These are phyloP conservation scores for Phoeniculus purpureus DNA, from an alignment of 2,797 vertebrate genomes.

Conservation along the genomic window DNA sequence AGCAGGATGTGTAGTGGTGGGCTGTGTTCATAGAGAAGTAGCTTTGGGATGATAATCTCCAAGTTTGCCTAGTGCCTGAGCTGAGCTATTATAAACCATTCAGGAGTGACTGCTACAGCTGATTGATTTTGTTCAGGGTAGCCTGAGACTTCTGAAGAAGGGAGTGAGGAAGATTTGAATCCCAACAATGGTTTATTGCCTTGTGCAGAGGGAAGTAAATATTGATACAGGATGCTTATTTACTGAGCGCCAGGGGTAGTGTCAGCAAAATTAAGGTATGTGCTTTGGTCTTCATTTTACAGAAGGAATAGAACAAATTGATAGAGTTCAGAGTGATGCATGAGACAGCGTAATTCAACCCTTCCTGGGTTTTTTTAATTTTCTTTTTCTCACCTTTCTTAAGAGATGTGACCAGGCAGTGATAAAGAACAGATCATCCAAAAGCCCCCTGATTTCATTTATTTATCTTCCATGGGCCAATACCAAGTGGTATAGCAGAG, in stretches of 20 bases:
- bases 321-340: slow-evolving; percentile 35
- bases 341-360: not conserved
- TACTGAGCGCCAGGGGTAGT: slow-evolving; percentile 25
- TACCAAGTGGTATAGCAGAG: not conserved
- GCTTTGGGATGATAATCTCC: not conserved
- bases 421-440: not conserved
- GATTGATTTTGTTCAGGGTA: slow-evolving; percentile 39
- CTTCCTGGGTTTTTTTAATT: not conserved
- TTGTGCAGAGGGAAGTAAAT: slow-evolving; percentile 49
- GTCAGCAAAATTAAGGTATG: slow-evolving; percentile 49
- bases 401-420: not conserved
- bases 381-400: not conserved
- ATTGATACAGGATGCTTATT: slow-evolving; percentile 57
- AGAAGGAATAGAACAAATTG: slow-evolving; percentile 32
- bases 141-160: not conserved
- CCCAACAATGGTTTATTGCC: slow-evolving; percentile 40
- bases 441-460: not conserved
- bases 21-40: not conserved
- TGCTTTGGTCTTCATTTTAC: slow-evolving; percentile 34
- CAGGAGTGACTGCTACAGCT: slow-evolving; percentile 35
- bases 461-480: not conserved
- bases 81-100: slow-evolving; percentile 19
- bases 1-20: not conserved
- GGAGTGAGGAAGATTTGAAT: slow-evolving; percentile 30
- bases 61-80: not conserved